phyloP scores from a whole-genome alignment of 2,888 invertebrate genomes.

The Rhagonycha fulva region DNA sequence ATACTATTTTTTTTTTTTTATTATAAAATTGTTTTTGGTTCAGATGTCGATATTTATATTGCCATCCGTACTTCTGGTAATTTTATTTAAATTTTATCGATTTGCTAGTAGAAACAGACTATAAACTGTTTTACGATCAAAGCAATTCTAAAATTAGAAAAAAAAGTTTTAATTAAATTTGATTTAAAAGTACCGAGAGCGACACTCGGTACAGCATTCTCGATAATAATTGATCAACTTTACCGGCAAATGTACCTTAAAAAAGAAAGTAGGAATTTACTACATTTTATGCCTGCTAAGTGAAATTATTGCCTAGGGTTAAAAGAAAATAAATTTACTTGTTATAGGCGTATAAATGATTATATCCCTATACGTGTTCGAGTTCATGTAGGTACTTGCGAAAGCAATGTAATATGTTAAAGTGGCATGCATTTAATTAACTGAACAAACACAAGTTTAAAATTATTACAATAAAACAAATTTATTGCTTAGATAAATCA shows the following conservation, averaged over 20 bases:
- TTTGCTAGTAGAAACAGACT: too few relatives aligned
- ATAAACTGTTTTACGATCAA: too few relatives aligned
- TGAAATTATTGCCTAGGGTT: constrained; percentile 2
- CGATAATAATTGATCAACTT: not conserved
- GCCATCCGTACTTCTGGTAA: too few relatives aligned
- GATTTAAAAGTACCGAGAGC: not conserved
- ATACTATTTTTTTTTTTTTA: not conserved
- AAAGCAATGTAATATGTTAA: not conserved
- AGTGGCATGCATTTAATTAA: not conserved
- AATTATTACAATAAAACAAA: not conserved
- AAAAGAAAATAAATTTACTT: constrained; percentile 1
- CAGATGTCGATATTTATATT: too few relatives aligned
- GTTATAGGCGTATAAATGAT: not conserved
- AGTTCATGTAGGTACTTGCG: not conserved
- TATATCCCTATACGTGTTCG: not conserved
- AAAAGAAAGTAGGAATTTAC: constrained; percentile 1
- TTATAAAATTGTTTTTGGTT: too few relatives aligned
- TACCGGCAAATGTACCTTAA: not conserved
- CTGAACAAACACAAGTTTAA: not conserved
- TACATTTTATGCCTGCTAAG: not conserved
- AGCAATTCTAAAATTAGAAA: too few relatives aligned
- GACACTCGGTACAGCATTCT: not conserved
- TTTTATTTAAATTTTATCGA: too few relatives aligned
- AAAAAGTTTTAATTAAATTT: too few relatives aligned
- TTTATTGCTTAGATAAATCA: not conserved